phyloP scores from a whole-genome alignment of 2,888 invertebrate genomes.

The Catocala fraxini region DNA sequence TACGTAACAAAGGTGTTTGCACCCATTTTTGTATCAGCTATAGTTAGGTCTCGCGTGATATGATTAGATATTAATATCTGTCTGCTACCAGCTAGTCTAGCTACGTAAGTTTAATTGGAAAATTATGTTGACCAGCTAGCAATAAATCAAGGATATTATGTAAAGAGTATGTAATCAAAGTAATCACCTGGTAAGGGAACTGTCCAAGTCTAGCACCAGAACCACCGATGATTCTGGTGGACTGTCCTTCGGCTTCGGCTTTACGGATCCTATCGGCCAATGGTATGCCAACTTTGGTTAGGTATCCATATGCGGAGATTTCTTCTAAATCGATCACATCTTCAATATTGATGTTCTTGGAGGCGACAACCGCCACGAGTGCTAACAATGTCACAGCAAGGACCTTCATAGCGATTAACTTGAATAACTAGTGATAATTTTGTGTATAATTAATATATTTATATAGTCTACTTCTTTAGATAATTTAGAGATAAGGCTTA shows the following conservation, averaged over 20 bases:
- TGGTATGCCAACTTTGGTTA: slow-evolving; percentile 43
- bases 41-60: too few relatives aligned
- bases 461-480: too few relatives aligned
- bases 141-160: too few relatives aligned
- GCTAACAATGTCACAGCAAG: slow-evolving; percentile 31
- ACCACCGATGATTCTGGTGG: slow-evolving; percentile 50
- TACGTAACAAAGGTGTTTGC: too few relatives aligned
- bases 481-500: background rate
- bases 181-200: slow-evolving; percentile 50
- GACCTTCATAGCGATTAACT: background rate
- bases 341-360: slow-evolving; percentile 26
- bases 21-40: too few relatives aligned
- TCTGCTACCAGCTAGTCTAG: too few relatives aligned
- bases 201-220: slow-evolving; percentile 34
- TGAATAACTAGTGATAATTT: background rate
- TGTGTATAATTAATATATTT: background rate
- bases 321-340: slow-evolving; percentile 31
- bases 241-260: slow-evolving; percentile 15
- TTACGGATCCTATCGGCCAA: slow-evolving; percentile 42
- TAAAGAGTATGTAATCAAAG: too few relatives aligned
- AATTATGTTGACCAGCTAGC: too few relatives aligned
- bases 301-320: slow-evolving; percentile 47
- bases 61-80: too few relatives aligned
- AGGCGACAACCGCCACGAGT: slow-evolving; percentile 34
- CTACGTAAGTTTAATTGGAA: too few relatives aligned